These are phyloP conservation scores for Novumbra hubbsi DNA, from an alignment of 2,797 vertebrate genomes.

Conservation along the genomic window DNA sequence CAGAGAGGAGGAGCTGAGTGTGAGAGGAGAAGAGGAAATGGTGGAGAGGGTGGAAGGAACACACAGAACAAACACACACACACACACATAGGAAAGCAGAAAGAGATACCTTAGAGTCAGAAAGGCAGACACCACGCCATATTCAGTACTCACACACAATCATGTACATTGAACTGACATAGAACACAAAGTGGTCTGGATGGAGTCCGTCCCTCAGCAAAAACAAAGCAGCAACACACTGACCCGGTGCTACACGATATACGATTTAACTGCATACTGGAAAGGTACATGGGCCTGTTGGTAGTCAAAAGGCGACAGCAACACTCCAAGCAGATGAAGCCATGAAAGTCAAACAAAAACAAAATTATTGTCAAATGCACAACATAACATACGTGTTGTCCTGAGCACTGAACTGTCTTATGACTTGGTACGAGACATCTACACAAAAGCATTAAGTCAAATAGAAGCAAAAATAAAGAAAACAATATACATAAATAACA, in stretches of 20 bases:
- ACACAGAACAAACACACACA: not conserved
- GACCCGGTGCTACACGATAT: too few species aligned
- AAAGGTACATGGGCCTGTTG: not conserved
- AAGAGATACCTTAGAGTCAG: not conserved
- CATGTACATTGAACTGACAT: not conserved
- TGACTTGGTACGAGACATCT: too few species aligned
- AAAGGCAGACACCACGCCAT: not conserved
- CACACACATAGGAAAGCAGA: not conserved
- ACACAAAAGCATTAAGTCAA: too few species aligned
- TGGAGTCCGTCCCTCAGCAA: too few species aligned
- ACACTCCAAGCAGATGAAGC: slow-evolving; percentile 1
- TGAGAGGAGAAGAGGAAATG: slow-evolving; percentile 18
- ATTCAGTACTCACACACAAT: not conserved
- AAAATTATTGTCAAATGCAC: too few species aligned
- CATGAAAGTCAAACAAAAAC: too few species aligned
- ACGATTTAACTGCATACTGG: not conserved
- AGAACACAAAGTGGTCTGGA: too few species aligned
- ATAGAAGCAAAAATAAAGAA: too few species aligned
- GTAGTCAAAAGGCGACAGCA: not conserved
- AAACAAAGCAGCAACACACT: too few species aligned
- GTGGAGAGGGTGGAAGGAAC: not conserved
- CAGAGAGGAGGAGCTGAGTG: not conserved
- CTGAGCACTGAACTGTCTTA: too few species aligned
- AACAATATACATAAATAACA: too few species aligned
- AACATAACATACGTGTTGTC: too few species aligned